A percentile compares a stretch with the other conserved stretches of the same genome.
Evolutionary conservation across 2,888 invertebrate genomes (phyloP).

Genomic region (Drosophila kokeensis): DNA sequence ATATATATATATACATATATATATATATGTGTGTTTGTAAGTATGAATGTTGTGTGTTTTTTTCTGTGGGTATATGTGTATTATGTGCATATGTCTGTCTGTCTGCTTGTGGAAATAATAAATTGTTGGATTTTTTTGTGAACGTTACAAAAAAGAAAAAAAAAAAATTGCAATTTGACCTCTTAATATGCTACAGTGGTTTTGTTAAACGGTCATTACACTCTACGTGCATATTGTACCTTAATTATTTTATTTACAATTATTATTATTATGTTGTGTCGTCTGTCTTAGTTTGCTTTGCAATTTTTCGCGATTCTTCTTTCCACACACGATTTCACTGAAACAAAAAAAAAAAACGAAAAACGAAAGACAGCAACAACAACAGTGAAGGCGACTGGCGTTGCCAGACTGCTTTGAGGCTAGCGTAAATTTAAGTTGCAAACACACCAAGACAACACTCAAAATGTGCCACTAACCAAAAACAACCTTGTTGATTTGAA

Average conservation of each 20-base stretch:
- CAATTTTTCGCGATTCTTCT: constrained; percentile 55
- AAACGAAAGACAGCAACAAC: constrained; percentile 21
- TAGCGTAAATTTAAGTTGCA: constrained; percentile 51
- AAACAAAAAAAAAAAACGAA: constrained; percentile 29
- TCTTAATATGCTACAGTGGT: constrained; percentile 16
- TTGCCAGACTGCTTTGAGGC: constrained; percentile 57
- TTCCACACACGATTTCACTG: constrained; percentile 65
- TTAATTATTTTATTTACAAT: constrained; percentile 30
- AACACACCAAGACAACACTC: constrained; percentile 25
- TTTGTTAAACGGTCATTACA: constrained; percentile 49
- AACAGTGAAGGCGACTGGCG: constrained; percentile 39
- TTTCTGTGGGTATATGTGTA: background rate
- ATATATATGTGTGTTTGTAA: constrained; percentile 3
- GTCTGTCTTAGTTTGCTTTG: constrained; percentile 50
- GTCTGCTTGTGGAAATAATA: constrained; percentile 39
- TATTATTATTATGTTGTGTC: constrained; percentile 53
- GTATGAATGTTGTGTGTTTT: background rate
- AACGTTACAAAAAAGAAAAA: constrained; percentile 25
- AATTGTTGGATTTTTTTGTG: constrained; percentile 27
- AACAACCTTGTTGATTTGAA: constrained; percentile 6
- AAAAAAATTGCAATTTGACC: constrained; percentile 15
- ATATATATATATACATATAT: background rate
- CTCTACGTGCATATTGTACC: constrained; percentile 43
- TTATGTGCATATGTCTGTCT: background rate
- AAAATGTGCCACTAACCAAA: constrained; percentile 32